A percentile compares a stretch with the other conserved stretches of the same genome.
Conservation (phyloP, 1,140 invertebrate genomes). For the Sinella curviseta region DNA sequence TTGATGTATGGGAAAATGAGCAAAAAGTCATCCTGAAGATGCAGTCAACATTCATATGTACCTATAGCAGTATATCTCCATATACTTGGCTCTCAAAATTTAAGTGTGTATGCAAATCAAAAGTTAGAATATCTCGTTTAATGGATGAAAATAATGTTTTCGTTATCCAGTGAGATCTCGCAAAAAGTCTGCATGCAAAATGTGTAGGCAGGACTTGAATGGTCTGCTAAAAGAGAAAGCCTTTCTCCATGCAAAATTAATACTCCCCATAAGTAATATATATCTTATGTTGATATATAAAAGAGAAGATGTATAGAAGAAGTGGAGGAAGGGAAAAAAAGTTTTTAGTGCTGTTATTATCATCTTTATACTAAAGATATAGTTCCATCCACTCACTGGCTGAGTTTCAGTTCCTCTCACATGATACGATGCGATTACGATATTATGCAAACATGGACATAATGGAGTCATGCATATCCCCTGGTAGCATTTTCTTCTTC, state of each 20-base stretch:
- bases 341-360: background rate
- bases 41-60: no score
- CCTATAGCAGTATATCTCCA: no score
- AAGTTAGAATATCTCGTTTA: background rate
- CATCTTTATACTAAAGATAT: background rate
- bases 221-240: no score
- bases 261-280: no score
- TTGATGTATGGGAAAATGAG: no score
- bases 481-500: slow-evolving; percentile 18
- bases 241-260: background rate
- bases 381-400: background rate
- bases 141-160: background rate
- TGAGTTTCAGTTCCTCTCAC: background rate
- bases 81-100: background rate
- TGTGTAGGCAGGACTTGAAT: no score
- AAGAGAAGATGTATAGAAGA: no score
- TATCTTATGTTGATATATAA: no score
- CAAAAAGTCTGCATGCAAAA: no score
- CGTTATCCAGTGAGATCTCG: no score
- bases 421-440: slow-evolving; percentile 9
- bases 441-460: slow-evolving; percentile 22
- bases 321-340: no score
- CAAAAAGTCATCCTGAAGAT: no score
- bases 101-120: background rate
- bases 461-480: slow-evolving; percentile 26